Base-by-base conservation (phyloP, 2,797 vertebrate genomes). In the Sphaeramia orbicularis region DNA sequence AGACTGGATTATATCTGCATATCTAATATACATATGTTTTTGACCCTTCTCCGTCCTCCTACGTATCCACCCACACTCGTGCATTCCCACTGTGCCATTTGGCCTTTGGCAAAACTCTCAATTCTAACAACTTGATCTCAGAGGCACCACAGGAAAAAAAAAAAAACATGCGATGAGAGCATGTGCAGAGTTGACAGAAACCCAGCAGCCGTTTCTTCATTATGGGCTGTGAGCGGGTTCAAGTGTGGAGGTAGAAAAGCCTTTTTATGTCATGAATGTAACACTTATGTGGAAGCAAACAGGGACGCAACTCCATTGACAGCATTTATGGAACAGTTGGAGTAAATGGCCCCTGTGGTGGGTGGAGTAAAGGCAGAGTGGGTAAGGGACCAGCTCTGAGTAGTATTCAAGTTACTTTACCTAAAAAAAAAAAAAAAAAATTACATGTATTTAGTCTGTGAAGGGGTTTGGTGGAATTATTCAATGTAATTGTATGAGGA, bases 91-190 rank as follows among this genome's bases (percentile, higher is more conserved):
- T 37, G 11, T 53, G 36, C 38, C 52, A 27, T 12, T 2, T 13
- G 12, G 63, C 74, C 63, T 37, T 15, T 54, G 37, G 65, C 47
- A 37, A 48, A 68, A 45, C 38, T 64, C 32, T 38, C 65, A 68
- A 32, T 78, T 68, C 51, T 18, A 12, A 59, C 27, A 41, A 55
- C 18, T 67, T 70, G 72, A 79, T 76, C 69, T 74, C 35, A 50
- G 45, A 43, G 42, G 48, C 51, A 52, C 44, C 75, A n/a, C 16
- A 7, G 4, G 21, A 38, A 19, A 49, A 27, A 51, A 12, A 51
- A 14, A 18, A 15, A 50, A 10, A 41, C 0, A 14, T 48, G 14
- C 32, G 30, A 51, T 44, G 24, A 14, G 48, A 56, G 55, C 2
- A 14, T 43, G n/a, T 10, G 6, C 11, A 10, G 47, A 4, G 43